Conservation (phyloP, 2,113 vertebrate genomes). For the Rhadina sibilatrix region DNA sequence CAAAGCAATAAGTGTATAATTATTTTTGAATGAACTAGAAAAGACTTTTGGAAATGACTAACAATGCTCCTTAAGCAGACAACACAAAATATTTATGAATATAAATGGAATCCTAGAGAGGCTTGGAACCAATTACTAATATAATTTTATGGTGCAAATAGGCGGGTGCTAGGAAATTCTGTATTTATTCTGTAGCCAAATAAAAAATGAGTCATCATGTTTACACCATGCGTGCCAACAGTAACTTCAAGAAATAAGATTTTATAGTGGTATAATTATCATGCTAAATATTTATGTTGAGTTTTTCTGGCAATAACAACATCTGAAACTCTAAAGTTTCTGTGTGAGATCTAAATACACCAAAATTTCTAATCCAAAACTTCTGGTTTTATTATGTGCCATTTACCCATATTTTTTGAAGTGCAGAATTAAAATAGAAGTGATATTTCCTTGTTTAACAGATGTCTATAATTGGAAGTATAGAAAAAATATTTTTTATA, state of each 20-base stretch:
- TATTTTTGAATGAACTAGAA: not conserved
- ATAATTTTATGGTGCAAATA: not conserved
- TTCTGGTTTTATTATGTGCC: not conserved
- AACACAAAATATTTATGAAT: not conserved
- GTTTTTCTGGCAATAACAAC: not conserved
- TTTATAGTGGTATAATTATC: not conserved
- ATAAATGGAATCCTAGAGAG: not conserved
- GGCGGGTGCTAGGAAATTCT: not conserved
- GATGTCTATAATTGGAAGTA: not conserved
- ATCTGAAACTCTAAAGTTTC: not conserved
- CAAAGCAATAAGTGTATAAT: not conserved
- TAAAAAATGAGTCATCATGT: not conserved
- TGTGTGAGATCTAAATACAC: not conserved
- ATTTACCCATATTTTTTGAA: not conserved
- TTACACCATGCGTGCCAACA: not conserved
- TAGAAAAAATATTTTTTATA: not conserved
- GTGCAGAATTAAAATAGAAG: not conserved
- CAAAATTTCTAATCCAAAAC: not conserved
- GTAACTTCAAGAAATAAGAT: not conserved
- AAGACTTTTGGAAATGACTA: not conserved
- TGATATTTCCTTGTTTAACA: not conserved
- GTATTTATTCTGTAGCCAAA: not conserved
- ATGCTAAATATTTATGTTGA: not conserved
- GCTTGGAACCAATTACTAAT: not conserved
- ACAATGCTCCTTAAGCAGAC: not conserved